phyloP scores from a whole-genome alignment of 2,888 invertebrate genomes.

The Andrena dorsata region DNA sequence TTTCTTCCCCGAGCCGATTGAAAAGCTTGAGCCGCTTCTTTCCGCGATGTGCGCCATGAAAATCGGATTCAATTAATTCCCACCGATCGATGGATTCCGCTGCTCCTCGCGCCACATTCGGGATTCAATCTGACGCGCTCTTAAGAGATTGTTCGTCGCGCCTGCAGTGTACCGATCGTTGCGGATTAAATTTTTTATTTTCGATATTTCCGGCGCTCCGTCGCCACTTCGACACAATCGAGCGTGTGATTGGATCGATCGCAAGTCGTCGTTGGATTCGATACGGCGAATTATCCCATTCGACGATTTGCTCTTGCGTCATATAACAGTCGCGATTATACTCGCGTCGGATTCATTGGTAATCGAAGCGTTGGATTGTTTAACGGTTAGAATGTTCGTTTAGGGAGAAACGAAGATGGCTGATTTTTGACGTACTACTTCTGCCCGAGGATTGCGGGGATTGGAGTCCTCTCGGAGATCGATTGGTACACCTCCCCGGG shows the following conservation, averaged over 20 bases:
- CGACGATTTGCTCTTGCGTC: constrained; percentile 13
- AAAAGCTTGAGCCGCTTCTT: not conserved
- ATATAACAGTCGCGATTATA: constrained; percentile 18
- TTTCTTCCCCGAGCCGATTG: not conserved
- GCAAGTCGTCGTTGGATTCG: not conserved
- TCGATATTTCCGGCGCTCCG: constrained; percentile 2
- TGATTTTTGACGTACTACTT: not conserved
- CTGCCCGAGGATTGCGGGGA: not conserved
- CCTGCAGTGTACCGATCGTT: constrained; percentile 24
- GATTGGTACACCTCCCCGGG: constrained; percentile 18
- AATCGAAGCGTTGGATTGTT: not conserved
- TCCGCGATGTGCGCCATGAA: constrained; percentile 10
- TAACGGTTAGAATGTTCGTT: not conserved
- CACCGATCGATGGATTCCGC: constrained; percentile 44
- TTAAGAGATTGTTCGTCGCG: constrained; percentile 38
- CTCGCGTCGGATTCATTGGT: not conserved
- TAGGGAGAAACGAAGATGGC: not conserved
- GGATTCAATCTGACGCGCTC: constrained; percentile 37
- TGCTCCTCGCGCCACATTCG: constrained; percentile 26
- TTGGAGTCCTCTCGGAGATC: not conserved
- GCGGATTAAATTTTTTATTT: constrained; percentile 23
- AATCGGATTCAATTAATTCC: constrained; percentile 61
- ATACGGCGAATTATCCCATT: constrained; percentile 34
- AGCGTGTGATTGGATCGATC: constrained; percentile 31
- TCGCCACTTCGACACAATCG: not conserved